phyloP scores from a whole-genome alignment of 92 coral and sea anemone genomes.

The Zoanthus solanderi region DNA sequence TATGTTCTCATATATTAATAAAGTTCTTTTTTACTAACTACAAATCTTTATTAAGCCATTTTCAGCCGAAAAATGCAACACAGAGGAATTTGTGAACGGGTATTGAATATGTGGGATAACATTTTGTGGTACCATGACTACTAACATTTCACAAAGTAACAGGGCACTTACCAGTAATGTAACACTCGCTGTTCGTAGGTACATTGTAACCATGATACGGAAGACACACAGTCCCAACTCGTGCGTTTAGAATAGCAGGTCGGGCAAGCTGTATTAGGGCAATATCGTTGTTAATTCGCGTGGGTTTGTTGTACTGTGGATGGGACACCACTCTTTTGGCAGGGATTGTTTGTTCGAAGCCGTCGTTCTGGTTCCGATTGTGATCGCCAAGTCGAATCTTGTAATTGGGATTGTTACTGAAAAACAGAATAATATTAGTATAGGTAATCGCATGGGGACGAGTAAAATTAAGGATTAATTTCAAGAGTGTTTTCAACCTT shows the following conservation, averaged over 20 bases:
- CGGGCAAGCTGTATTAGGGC: constrained; percentile 66
- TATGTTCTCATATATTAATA: not conserved
- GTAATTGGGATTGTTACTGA: constrained; percentile 50
- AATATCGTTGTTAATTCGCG: constrained; percentile 69
- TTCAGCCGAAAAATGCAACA: too few species aligned
- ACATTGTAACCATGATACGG: constrained; percentile 62
- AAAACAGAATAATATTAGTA: too few species aligned
- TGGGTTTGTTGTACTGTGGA: constrained; percentile 60
- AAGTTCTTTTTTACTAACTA: too few species aligned
- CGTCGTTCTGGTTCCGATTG: constrained; percentile 71
- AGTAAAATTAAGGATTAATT: too few species aligned
- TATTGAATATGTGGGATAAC: too few species aligned
- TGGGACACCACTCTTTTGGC: constrained; percentile 63
- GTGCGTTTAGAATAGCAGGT: constrained; percentile 62
- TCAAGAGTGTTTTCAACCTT: too few species aligned
- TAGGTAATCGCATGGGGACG: too few species aligned
- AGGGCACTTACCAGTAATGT: constrained; percentile 59
- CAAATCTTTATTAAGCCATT: not conserved
- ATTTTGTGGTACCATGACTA: too few species aligned
- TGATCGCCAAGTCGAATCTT: constrained; percentile 80
- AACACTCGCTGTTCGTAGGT: constrained; percentile 62
- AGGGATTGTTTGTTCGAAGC: constrained; percentile 67
- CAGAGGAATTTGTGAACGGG: too few species aligned
- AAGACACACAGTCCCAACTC: constrained; percentile 74
- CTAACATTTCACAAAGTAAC: too few species aligned